Evolutionary conservation across 2,888 invertebrate genomes (phyloP).

Genomic region (Taenaris catops): DNA sequence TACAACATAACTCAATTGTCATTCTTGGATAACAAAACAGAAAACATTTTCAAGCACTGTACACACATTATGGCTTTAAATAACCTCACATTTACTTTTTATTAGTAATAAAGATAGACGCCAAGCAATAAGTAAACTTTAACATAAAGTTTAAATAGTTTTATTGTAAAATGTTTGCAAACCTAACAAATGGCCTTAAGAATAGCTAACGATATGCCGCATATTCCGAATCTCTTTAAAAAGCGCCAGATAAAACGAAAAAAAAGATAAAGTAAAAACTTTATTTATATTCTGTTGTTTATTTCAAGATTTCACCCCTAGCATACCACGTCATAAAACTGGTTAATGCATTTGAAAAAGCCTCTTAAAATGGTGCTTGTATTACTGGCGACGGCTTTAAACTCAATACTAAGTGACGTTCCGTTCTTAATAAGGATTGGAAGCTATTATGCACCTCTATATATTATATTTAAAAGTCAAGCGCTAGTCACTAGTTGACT

Average conservation of each 20-base stretch:
- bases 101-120: conserved; percentile 1
- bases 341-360: conserved; percentile 16
- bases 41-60: background rate
- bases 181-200: conserved; percentile 6
- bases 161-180: conserved; percentile 1
- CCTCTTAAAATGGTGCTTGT: conserved; percentile 14
- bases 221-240: conserved; percentile 3
- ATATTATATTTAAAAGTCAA: no score
- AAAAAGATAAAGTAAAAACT: conserved; percentile 1
- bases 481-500: no score
- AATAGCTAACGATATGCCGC: conserved; percentile 5
- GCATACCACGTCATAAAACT: conserved; percentile 13
- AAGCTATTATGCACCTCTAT: background rate
- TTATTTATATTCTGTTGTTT: conserved; percentile 14
- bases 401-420: conserved; percentile 10
- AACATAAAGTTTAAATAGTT: conserved; percentile 3
- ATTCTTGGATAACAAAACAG: no score
- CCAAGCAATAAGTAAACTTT: conserved; percentile 5
- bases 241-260: conserved; percentile 10
- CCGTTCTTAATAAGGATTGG: conserved; percentile 11
- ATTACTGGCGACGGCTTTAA: conserved; percentile 11
- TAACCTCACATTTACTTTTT: background rate
- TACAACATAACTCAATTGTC: no score
- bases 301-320: conserved; percentile 9
- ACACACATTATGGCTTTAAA: background rate